Conservation (phyloP, 2,797 vertebrate species). For the Scleropages formosus region DNA sequence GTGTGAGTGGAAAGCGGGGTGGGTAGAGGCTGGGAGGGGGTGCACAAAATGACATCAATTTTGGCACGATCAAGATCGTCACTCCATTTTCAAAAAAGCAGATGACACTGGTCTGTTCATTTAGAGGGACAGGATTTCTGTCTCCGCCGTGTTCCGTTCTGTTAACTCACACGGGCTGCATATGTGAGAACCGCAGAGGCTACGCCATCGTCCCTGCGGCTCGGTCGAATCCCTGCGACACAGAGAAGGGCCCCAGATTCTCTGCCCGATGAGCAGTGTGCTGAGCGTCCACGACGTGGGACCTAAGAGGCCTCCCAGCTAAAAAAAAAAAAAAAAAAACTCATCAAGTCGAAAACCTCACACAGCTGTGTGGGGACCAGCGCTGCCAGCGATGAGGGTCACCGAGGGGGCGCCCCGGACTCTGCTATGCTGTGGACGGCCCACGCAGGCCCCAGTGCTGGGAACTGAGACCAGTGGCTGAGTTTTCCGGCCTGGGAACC, state of each 20-base stretch:
- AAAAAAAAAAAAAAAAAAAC: conserved; percentile 16
- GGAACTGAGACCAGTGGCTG: conserved; percentile 47
- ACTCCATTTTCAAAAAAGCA: too few species aligned
- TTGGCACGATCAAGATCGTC: too few species aligned
- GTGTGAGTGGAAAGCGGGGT: too few species aligned
- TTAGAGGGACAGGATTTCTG: too few species aligned
- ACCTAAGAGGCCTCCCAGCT: conserved; percentile 6
- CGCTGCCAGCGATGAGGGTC: conserved; percentile 2
- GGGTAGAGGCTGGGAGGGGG: too few species aligned
- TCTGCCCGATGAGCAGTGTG: neutral
- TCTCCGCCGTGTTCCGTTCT: neutral
- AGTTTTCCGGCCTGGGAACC: conserved; percentile 33
- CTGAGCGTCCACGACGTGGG: neutral
- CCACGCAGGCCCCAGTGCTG: conserved; percentile 44
- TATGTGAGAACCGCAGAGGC: neutral
- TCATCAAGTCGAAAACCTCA: conserved; percentile 5
- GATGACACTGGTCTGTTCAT: too few species aligned
- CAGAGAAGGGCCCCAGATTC: neutral
- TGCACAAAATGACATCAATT: too few species aligned
- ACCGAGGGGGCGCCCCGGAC: neutral
- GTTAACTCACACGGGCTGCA: neutral
- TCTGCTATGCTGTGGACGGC: conserved; percentile 33
- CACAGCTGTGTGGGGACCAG: neutral
- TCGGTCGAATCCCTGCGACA: neutral
- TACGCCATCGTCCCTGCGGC: neutral